These are phyloP conservation scores for Leiothrix lutea DNA, from an alignment of 2,113 vertebrate species.

Conservation along the genomic window DNA sequence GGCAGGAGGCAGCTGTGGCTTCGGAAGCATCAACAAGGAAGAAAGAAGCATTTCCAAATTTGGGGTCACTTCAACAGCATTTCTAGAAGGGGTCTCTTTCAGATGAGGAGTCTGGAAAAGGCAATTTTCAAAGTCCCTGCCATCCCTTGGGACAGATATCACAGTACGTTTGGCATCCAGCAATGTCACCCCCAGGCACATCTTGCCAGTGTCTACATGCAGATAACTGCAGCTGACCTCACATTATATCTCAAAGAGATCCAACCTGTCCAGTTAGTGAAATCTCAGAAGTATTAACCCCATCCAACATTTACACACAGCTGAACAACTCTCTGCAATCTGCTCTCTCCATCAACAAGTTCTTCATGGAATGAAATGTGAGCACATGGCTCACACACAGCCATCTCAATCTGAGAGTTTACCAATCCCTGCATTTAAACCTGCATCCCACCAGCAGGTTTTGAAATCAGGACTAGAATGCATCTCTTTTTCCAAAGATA, in stretches of 20 bases:
- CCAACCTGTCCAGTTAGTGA: background rate
- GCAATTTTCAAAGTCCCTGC: background rate
- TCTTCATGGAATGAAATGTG: background rate
- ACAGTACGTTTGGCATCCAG: background rate
- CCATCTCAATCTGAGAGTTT: background rate
- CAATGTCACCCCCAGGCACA: background rate
- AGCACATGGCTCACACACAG: background rate
- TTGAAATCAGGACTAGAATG: background rate
- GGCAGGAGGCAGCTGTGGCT: rapidly evolving
- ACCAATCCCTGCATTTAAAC: background rate
- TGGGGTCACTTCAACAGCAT: background rate
- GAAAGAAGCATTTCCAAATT: background rate
- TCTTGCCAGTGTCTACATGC: background rate
- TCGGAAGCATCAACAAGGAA: background rate
- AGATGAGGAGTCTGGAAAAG: background rate
- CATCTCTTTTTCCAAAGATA: background rate
- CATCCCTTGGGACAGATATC: background rate
- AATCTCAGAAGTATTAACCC: background rate
- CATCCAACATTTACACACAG: background rate
- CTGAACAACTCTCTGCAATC: background rate
- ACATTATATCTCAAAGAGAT: background rate
- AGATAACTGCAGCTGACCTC: background rate
- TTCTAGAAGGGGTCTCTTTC: background rate
- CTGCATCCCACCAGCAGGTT: background rate
- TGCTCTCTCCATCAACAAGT: background rate